Evolutionary conservation across 2,888 invertebrate species (phyloP).

Genomic region (Ornithoptera priamus): DNA sequence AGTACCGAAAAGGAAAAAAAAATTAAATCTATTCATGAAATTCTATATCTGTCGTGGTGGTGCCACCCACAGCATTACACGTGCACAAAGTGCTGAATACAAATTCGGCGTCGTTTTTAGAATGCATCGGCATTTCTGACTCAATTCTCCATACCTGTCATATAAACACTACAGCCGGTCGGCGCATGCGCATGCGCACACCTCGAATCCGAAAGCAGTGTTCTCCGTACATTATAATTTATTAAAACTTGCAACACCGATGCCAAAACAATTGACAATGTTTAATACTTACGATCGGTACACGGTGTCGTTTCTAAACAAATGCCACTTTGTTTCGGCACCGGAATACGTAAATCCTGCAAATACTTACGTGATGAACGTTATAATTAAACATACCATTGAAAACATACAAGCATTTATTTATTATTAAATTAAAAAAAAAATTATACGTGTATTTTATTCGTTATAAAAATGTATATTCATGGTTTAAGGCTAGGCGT

Average conservation of each 20-base stretch:
- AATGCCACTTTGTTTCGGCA: constrained; percentile 27
- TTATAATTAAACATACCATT: background rate
- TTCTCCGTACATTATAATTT: constrained; percentile 18
- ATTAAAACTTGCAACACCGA: constrained; percentile 21
- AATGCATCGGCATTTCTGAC: constrained; percentile 64
- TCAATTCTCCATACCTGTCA: constrained; percentile 59
- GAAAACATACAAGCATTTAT: no score
- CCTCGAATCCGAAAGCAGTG: constrained; percentile 35
- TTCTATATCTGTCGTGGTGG: constrained; percentile 57
- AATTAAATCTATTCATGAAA: constrained; percentile 57
- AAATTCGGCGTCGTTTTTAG: constrained; percentile 51
- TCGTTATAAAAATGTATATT: no score
- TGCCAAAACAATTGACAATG: constrained; percentile 17
- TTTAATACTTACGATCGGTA: constrained; percentile 25
- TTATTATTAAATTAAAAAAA: no score
- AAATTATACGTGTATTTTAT: no score
- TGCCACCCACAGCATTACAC: constrained; percentile 71
- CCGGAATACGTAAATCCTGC: constrained; percentile 22
- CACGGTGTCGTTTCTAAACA: constrained; percentile 22
- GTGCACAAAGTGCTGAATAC: constrained; percentile 67
- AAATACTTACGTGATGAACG: constrained; percentile 14
- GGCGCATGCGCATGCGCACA: constrained; percentile 25
- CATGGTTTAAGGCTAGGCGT: background rate
- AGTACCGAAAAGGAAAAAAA: constrained; percentile 37
- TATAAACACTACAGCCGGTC: constrained; percentile 52